Conservation (phyloP, 2,113 vertebrate species). For the Ciconia stormi region DNA sequence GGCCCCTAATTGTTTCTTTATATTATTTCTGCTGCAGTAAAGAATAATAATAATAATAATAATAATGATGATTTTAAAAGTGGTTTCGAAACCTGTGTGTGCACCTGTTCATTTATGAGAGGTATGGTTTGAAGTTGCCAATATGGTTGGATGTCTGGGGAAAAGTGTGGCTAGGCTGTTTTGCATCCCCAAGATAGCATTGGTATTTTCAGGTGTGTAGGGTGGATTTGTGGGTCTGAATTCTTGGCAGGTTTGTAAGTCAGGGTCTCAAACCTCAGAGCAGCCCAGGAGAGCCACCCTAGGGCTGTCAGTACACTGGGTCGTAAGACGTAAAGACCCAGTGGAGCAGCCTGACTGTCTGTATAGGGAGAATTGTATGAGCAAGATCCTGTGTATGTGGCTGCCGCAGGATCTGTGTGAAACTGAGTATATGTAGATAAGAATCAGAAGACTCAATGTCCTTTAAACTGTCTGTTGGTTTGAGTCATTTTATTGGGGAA, state of each 20-base stretch:
- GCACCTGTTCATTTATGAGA: neutral
- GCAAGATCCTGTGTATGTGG: neutral
- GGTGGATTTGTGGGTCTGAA: neutral
- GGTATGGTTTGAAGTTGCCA: neutral
- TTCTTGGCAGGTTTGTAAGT: neutral
- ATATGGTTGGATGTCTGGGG: rapidly evolving
- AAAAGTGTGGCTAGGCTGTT: neutral
- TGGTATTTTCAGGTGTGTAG: neutral
- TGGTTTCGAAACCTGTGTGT: neutral
- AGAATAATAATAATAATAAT: neutral
- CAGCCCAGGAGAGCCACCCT: neutral
- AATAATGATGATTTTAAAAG: neutral
- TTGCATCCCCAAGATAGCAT: rapidly evolving
- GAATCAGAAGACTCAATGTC: neutral
- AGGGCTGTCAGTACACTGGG: neutral
- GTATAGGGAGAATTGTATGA: neutral
- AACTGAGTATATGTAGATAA: neutral
- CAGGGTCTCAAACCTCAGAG: neutral
- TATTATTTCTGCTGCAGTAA: neutral
- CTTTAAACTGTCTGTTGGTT: neutral
- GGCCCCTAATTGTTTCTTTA: neutral
- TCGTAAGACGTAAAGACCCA: rapidly evolving
- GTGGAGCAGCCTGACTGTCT: neutral
- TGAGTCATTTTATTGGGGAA: neutral
- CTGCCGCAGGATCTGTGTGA: neutral